Base-by-base conservation (phyloP, 2,113 vertebrate genomes). In the Dolichallabes microphthalmus region DNA sequence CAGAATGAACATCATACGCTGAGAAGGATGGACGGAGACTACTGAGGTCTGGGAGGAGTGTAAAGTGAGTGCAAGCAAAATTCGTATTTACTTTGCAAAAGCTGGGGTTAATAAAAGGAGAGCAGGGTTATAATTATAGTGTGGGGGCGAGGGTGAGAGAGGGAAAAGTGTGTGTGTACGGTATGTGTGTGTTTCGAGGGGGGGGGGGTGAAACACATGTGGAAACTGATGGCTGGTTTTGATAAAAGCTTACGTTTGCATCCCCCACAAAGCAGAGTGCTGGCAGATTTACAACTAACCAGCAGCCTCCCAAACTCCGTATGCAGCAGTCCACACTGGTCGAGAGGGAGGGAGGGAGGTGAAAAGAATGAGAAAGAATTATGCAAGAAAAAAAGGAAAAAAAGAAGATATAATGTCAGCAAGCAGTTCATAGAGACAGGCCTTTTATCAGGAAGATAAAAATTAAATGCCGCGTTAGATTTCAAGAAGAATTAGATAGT, bases 151-250 rank as follows among this genome's bases (percentile, higher is more conserved):
- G 68, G 10, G 85, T 73, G 55, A 53, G 55, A 63, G 50, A 55
- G 63, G 79, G 53, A 89, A 79, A n/a, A 82, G 77, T 13, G 84
- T 2, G 39, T 39, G 39, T 39, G 2, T 39, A 3, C 3, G 35
- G n/a, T n/a, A n/a, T n/a, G 39, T 39, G 39, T 39, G 45, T 45
- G 45, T 45, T 45, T 45, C 7, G 19, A 85, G 74, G 86, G 61
- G 68, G 75, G 32, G 52, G 39, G 75, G 68, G 87, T 85, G 83
- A 87, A 88, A 90, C 86, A 83, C 88, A 90, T 90, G 89, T 88
- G 89, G 89, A 92, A 89, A 92, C 93, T 91, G 92, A 94, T 93
- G 88, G 85, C 88, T 91, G 87, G 87, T 90, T 87, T 73, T 91
- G 91, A 92, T 93, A 92, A 92, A 89, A 81, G 60, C 79, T 92